Evolutionary conservation across 1,140 invertebrate genomes (phyloP).

Genomic region (Pomacea maculata): DNA sequence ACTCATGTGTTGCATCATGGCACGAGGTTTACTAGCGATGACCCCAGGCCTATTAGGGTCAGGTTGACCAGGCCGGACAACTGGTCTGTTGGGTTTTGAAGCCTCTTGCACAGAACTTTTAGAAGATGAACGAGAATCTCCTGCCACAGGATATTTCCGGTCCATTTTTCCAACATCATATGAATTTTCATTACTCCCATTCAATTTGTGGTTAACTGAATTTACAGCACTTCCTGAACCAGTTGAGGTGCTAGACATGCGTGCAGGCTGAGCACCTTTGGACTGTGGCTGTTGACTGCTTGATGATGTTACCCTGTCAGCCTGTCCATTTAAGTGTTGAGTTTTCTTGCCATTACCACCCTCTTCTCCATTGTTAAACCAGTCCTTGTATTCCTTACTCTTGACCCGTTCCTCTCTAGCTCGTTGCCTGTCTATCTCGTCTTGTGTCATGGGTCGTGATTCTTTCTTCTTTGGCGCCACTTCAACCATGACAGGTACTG

Average conservation of each 20-base stretch:
- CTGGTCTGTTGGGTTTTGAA: too few relatives aligned
- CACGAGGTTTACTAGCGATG: constrained; percentile 4
- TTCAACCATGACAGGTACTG: constrained; percentile 20
- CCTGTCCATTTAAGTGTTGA: not conserved
- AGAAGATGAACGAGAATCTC: too few relatives aligned
- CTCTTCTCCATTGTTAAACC: constrained; percentile 11
- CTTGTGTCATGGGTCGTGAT: constrained; percentile 13
- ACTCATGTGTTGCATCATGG: not conserved
- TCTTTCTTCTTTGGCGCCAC: constrained; percentile 10
- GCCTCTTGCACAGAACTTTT: too few relatives aligned
- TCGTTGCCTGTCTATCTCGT: constrained; percentile 9
- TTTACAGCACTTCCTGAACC: too few relatives aligned
- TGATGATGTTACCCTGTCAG: too few relatives aligned
- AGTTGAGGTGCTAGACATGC: too few relatives aligned
- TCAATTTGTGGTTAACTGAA: too few relatives aligned
- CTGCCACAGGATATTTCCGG: too few relatives aligned
- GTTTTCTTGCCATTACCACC: not conserved
- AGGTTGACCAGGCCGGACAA: not conserved
- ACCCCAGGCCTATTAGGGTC: constrained; percentile 8
- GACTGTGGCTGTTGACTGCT: too few relatives aligned
- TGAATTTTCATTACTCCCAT: too few relatives aligned
- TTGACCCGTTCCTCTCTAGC: constrained; percentile 10
- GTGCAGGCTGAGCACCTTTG: too few relatives aligned
- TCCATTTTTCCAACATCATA: too few relatives aligned
- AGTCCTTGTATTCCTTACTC: constrained; percentile 17